Base-by-base conservation (phyloP, 2,797 vertebrate species). In the Characodon lateralis region DNA sequence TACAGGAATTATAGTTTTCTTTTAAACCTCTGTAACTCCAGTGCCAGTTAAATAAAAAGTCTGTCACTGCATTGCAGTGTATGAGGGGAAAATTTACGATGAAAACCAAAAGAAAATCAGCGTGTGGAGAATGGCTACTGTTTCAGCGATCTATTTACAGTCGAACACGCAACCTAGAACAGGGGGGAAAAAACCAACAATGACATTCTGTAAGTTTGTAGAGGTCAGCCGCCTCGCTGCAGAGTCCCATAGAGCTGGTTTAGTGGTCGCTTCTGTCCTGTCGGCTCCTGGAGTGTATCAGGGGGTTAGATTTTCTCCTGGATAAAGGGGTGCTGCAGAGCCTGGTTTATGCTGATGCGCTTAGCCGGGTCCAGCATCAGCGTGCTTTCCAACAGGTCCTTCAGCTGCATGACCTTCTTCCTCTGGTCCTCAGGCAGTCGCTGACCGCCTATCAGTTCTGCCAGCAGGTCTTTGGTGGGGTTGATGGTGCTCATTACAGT, bases 401-500 rank as follows among this genome's bases (percentile, higher is more conserved):
- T 99, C 77, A 99, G 96, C 93, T 98, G 97, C 95, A 99, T 97
- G 58, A 99, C 98, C 95, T 99, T 99, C 95, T 99, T 99, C 90
- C 98, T 96, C 92, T 99, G 98, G 93, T 99, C 98, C 96, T 99
- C 98, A 8, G 98, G 98, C 88, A 99, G 97, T 53, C 98, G 96
- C 94, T 99, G 98, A 92, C 96, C 96, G 75, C 98, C 98, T 73
- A 99, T 96, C 96, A 99, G 96, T 91, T 99, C 98, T 46, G 96
- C 92, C 93, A 99, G 96, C 48, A 99, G 95, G 96, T 99, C 98
- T 96, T 99, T 99, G 92, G 98, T 99, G 93, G 98, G 96, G 94
- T 99, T 99, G 95, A 99, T 99, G 95, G 98, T 99, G 96, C 98
- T 99, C 98, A 99, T 99, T 88, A 99, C 97, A 2, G 98, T 99